Evolutionary conservation across 2,797 vertebrate species (phyloP), one percentile per base, ranked within the genome.

Genomic region (Alauda arvensis): DNA sequence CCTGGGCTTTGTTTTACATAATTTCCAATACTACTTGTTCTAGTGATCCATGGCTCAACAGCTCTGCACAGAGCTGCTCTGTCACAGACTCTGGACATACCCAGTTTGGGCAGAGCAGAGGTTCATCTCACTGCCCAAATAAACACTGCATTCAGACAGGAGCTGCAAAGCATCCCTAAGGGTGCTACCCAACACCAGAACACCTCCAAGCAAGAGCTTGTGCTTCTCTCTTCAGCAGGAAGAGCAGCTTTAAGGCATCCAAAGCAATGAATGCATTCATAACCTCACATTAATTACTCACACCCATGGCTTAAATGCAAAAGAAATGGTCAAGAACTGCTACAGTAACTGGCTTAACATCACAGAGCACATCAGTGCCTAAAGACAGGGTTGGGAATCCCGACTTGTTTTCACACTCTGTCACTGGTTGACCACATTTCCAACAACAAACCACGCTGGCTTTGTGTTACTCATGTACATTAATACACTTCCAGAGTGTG

Each of bases 401-500:
- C 1, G 0, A 3, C 55, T 53, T 49, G 55, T 71, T 90, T 81
- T 82, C 71, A 84, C 62, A 76, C 42, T 84, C 42, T 84, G 62
- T 68, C n/a, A 85, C 29, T 8, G 2, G 45, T 7, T 91, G 75
- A 87, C 90, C 83, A 87, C 48, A 89, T 52, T 90, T 87, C 68
- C 83, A 95, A 68, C 52, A 86, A 79, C 20, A 93, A 92, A 89
- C 79, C 88, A 89, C n/a, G 3, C 19, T 52, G 61, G 37, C 12
- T 62, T 89, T 55, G 25, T 33, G 63, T 83, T 77, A 56, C 46
- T 49, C 4, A 0, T 16, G 21, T 28, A 48, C 18, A 14, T 51
- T 37, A 56, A 34, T 29, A 33, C 49, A 25, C 26, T 56, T 85
- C 4, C 62, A 28, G 28, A 77, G 56, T 0, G 8, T 49, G 60